These are phyloP conservation scores for Tribolium madens DNA, from an alignment of 1,140 invertebrate species.

Conservation along the genomic window DNA sequence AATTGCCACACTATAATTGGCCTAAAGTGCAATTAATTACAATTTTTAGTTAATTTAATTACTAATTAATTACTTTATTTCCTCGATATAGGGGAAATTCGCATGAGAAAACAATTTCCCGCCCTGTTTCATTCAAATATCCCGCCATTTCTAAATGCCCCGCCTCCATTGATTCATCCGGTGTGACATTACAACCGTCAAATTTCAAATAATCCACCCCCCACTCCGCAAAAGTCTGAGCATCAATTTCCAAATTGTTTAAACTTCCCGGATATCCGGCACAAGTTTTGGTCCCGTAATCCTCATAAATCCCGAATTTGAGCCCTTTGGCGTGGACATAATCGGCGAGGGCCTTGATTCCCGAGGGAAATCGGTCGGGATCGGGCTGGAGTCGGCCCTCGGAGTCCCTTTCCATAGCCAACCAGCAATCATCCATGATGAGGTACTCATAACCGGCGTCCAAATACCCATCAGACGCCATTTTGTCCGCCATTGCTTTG, in stretches of 20 bases:
- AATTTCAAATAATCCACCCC: conserved; percentile 90
- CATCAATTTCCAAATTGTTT: conserved; percentile 80
- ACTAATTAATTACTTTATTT: conserved; percentile 39
- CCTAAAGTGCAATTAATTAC: conserved; percentile 65
- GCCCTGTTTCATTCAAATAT: conserved; percentile 80
- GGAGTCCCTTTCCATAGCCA: conserved; percentile 75
- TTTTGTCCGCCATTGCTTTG: conserved; percentile 79
- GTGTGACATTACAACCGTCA: conserved; percentile 85
- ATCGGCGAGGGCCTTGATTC: conserved; percentile 82
- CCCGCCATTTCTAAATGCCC: conserved; percentile 73
- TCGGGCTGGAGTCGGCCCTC: conserved; percentile 79
- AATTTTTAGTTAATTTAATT: neutral
- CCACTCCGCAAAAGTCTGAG: conserved; percentile 88
- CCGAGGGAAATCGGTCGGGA: conserved; percentile 81
- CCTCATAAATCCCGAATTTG: conserved; percentile 90
- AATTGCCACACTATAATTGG: conserved; percentile 77
- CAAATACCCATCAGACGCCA: conserved; percentile 83
- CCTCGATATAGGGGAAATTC: conserved; percentile 86
- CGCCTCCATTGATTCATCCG: conserved; percentile 68
- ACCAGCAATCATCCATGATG: conserved; percentile 91
- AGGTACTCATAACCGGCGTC: conserved; percentile 87
- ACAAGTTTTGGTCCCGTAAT: conserved; percentile 87
- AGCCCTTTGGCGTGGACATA: conserved; percentile 86
- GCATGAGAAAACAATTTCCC: conserved; percentile 88
- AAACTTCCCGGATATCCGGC: conserved; percentile 87